Base-by-base conservation (phyloP, 1,140 invertebrate species). In the Papilio polyxenes region DNA sequence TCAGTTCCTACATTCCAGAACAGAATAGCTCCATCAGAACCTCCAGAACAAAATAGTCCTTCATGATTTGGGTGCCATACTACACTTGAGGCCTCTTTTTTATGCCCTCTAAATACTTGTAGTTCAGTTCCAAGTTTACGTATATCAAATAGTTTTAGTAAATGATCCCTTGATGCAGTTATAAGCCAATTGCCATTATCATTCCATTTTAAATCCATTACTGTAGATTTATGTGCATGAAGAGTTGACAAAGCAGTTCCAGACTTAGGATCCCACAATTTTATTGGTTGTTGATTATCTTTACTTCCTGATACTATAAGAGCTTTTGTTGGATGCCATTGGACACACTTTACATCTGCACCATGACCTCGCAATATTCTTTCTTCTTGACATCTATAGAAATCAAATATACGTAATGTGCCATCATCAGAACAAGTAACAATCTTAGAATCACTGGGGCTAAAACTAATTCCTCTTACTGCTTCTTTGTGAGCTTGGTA, bases 401-500 rank as follows among this genome's bases (percentile, higher is more conserved):
- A 99, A 95, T 99, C 99, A 98, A 99, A 99, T 89, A 99, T 98
- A 88, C 99, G 95, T 59, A 99, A 96, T 23, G 99, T 99, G 83
- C 99, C 99, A 95, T 99, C 99, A 95, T 99, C 99, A 75, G 99
- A 99, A 95, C 99, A 99, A 37, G 99, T 99, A 11, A 98, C 98
- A 96, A 99, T 98, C 96, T 99, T 99, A 89, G 97, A 97, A 96
- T 99, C 99, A 91, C 98, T 98, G 78, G 99, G 99, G 95, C 98
- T 99, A 96, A 99, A 99, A 96, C 99, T 99, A 95, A 99, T 98
- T 95, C 98, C 99, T 94, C 99, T 96, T 88, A 99, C 97, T 83
- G 99, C 98, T 96, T 99, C 99, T 96, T 99, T 99, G 95, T 99
- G 99, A 51, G 99, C 99, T 95, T 99, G 99, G 96, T 99, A 99